Conservation (phyloP, 2,797 vertebrate species). For the Prionace glauca region DNA sequence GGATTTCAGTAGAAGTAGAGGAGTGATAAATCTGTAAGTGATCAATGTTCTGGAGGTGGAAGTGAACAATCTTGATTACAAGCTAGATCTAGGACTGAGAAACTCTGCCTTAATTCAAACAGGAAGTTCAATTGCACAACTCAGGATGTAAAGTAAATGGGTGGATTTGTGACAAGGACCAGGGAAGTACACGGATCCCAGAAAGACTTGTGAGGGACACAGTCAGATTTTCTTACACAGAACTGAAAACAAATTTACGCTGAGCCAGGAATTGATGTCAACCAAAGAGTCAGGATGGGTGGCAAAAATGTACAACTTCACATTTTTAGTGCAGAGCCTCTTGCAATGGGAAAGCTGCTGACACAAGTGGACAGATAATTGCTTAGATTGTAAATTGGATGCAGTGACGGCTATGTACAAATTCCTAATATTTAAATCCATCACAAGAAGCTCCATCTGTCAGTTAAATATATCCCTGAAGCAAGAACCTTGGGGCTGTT, state of each 20-base stretch:
- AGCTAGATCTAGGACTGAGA: background rate
- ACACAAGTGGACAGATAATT: background rate
- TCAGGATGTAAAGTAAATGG: background rate
- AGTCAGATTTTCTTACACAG: background rate
- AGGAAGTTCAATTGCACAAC: background rate
- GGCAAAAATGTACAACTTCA: background rate
- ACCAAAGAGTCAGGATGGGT: background rate
- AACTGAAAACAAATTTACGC: background rate
- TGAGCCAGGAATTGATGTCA: background rate
- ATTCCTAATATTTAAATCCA: background rate
- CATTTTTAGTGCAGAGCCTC: background rate
- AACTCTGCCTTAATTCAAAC: background rate
- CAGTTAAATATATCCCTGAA: background rate
- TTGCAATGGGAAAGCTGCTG: background rate
- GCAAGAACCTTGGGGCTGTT: background rate
- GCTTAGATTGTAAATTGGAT: background rate
- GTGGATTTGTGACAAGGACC: background rate
- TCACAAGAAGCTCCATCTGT: background rate
- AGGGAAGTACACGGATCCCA: background rate
- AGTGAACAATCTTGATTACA: background rate
- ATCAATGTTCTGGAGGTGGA: background rate
- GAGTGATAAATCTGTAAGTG: background rate
- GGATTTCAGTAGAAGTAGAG: background rate
- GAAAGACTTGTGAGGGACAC: background rate
- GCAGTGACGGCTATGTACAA: background rate